Evolutionary conservation across 2,113 vertebrate species (phyloP).

Genomic region (Promerops cafer): DNA sequence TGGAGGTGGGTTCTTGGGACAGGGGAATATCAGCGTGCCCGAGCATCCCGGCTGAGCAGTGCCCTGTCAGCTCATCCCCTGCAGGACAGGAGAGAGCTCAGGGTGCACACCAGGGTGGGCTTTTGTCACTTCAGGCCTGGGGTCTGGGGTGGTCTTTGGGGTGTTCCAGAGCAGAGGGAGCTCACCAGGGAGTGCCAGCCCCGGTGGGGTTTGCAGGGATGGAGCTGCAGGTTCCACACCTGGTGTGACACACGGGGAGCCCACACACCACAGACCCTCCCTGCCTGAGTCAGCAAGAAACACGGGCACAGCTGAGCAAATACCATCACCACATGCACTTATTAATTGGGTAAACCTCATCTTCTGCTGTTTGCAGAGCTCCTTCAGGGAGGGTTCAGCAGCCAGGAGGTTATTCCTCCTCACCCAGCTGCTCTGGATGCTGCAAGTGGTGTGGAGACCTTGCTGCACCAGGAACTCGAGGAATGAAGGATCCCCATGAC

Average conservation of each 20-base stretch:
- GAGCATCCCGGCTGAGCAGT: not conserved
- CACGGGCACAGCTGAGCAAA: not conserved
- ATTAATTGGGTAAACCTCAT: not conserved
- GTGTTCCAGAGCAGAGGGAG: not conserved
- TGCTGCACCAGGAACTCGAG: not conserved
- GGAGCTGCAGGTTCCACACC: not conserved
- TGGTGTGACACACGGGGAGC: not conserved
- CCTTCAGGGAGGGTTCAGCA: not conserved
- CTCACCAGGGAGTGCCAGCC: not conserved
- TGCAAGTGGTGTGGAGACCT: no score
- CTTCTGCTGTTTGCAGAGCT: not conserved
- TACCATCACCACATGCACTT: accelerated
- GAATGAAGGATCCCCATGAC: not conserved
- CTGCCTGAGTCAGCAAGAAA: not conserved
- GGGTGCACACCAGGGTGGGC: not conserved
- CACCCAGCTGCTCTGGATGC: not conserved
- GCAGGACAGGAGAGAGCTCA: not conserved
- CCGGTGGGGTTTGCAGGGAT: not conserved
- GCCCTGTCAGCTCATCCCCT: not conserved
- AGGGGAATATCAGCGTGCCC: not conserved
- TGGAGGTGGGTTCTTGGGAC: not conserved
- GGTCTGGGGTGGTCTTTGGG: not conserved
- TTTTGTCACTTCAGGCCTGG: not conserved
- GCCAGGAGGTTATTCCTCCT: not conserved
- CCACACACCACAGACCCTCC: not conserved